Base-by-base conservation (phyloP, 2,888 invertebrate genomes). In the Timema podura region DNA sequence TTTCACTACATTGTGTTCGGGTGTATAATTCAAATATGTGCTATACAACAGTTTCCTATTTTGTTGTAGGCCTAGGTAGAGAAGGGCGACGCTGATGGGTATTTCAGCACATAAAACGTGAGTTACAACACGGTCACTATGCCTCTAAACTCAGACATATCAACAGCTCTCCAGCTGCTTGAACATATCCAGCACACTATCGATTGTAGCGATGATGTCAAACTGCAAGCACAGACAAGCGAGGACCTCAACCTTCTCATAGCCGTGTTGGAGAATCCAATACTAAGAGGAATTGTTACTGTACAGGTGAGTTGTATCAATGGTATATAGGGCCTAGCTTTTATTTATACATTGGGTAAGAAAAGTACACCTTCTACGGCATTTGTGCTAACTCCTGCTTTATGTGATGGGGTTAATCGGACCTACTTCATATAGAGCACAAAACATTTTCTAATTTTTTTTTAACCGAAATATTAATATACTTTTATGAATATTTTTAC, bases 161-260 rank as follows among this genome's bases (percentile, higher is more conserved):
- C 95, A 51, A 93, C 92, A 79, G 95, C 95, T 73, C 85, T 95
- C 74, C 93, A 93, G 81, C 88, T 95, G 79, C 83, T 96, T 78
- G 95, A 95, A 81, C 92, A 92, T 77, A 91, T 96, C 48, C 94
- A 95, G 80, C 86, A 91, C 78, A 88, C 91, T 69, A 91, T 96
- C 54, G 92, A 93, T 79, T 91, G 92, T 77, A 88, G 90, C 74
- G 92, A 92, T 77, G 93, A 94, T 82, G 88, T 90, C 0, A 93
- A 93, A 80, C 81, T 93, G 72, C 91, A 92, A 83, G 85, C 85
- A 71, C 87, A 86, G 76, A 86, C 92, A 70, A 87, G 86, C 76
- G 91, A 93, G 79, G 95, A 95, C 79, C 83, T 96, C 69, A 91
- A 91, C 78, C 89, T 93, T 74, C 85, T 96, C 64, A 88, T 95